Base-by-base conservation (phyloP, 2,888 invertebrate species). In the Cheilosia vulpina region DNA sequence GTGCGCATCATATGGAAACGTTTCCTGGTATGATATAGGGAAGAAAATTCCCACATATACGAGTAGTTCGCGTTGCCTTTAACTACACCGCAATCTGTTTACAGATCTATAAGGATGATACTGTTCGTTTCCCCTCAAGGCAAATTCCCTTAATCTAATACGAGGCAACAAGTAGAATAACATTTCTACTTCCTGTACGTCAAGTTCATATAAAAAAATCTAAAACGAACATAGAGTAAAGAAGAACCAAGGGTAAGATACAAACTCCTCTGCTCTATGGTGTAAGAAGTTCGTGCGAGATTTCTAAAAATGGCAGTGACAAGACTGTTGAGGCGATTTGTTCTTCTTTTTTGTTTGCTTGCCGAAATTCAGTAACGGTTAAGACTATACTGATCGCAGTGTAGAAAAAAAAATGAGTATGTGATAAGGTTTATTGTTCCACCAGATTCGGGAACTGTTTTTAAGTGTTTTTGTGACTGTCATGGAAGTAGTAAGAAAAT, bases 101-200 rank as follows among this genome's bases (percentile, higher is more conserved):
- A 75, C 52, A 75, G 69, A 75, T 75, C 69, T 80, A 38, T 38
- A 34, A 66, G 31, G 62, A 75, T 63, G 69, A 62, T 73, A 58
- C 52, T 72, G 62, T 34, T 45, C 53, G 1, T 53, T 41, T 55
- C 55, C 41, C 65, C 41, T 55, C 66, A 21, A 53, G 27, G 43
- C 68, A 71, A 76, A 76, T 80, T 80, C 66, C 80, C 84, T 75
- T 69, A 66, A 69, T 72, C 60, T 53, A 43, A 55, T 76, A 47
- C 55, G 69, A 69, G 65, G 84, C 84, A 85, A 85, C 84, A 85
- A 85, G 84, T 85, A 76, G 84, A 75, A 80, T 80, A 71, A 71
- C 52, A 66, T 79, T 72, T 50, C 58, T 71, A 71, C 80, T 85
- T 85, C 84, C 84, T 85, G 84, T 85, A 72, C 72, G 84, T 80